Percentiles rank a stretch among this genome's conserved stretches.
These are phyloP conservation scores for Himalopsyche kuldschensis DNA, from an alignment of 2,888 invertebrate species.

Conservation along the genomic window DNA sequence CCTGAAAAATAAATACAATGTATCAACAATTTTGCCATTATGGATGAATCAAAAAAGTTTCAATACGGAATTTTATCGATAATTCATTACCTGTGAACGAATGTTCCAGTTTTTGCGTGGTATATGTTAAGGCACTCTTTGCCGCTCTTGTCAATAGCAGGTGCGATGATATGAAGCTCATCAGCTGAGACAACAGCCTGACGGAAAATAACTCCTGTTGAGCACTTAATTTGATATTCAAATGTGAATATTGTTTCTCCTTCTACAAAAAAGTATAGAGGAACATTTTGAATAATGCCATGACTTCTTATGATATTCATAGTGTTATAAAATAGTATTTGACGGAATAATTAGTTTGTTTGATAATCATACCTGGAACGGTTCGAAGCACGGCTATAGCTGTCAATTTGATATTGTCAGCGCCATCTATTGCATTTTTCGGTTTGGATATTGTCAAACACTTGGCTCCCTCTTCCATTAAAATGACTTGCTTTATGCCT, in stretches of 20 bases:
- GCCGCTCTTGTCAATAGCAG: slow-evolving; percentile 80
- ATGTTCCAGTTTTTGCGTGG: slow-evolving; percentile 76
- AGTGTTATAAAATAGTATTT: no score
- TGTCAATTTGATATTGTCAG: slow-evolving; percentile 65
- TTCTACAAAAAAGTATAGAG: slow-evolving; percentile 51
- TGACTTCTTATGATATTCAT: no score
- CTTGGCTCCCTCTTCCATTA: slow-evolving; percentile 74
- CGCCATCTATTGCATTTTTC: slow-evolving; percentile 57
- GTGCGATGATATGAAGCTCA: slow-evolving; percentile 73
- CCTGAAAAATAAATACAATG: slow-evolving; percentile 42
- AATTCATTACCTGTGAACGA: slow-evolving; percentile 51
- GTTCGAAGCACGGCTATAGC: slow-evolving; percentile 71
- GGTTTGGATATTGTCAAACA: slow-evolving; percentile 76
- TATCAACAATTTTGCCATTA: background rate
- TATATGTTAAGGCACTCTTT: slow-evolving; percentile 83
- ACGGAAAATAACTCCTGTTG: slow-evolving; percentile 71
- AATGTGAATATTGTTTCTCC: slow-evolving; percentile 79
- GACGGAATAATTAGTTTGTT: no score
- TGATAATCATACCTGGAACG: slow-evolving; percentile 64
- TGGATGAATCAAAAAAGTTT: background rate
- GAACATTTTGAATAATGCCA: no score
- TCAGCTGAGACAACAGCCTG: slow-evolving; percentile 82
- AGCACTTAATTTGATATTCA: slow-evolving; percentile 77
- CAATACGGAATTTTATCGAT: background rate
- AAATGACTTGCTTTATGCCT: slow-evolving; percentile 73